Percentiles rank a stretch among this genome's conserved stretches.
Evolutionary conservation across 2,797 vertebrate species (phyloP).

Genomic region (Manis crassicaudata): DNA sequence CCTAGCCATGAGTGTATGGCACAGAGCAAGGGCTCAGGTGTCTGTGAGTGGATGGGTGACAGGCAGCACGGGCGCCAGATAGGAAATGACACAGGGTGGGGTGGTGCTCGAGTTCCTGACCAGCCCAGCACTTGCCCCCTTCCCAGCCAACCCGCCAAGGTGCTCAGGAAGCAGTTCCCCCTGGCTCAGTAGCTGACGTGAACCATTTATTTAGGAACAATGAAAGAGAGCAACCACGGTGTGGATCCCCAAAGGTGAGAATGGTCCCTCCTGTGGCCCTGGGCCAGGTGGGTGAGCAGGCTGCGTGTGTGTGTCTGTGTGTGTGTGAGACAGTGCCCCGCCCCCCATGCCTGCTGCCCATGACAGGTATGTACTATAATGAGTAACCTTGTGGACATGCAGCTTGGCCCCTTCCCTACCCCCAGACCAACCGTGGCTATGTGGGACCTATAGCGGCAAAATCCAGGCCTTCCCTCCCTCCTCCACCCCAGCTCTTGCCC

Average conservation of each 20-base stretch:
- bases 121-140: background rate
- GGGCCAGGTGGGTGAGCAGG: background rate
- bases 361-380: background rate
- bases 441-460: background rate
- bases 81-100: background rate
- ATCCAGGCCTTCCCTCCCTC: slow-evolving; percentile 46
- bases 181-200: slow-evolving; percentile 38
- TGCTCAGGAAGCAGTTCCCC: background rate
- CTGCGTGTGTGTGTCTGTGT: too few species aligned
- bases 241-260: slow-evolving; percentile 29
- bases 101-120: background rate
- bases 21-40: background rate
- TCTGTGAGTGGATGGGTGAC: background rate
- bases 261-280: background rate
- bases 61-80: background rate
- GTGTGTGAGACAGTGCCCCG: background rate
- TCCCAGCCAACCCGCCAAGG: background rate
- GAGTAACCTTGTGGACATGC: slow-evolving; percentile 19
- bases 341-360: background rate
- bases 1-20: background rate
- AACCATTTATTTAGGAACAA: slow-evolving; percentile 70
- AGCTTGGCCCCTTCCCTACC: background rate
- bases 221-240: slow-evolving; percentile 28
- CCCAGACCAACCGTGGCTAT: background rate
- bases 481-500: background rate